phyloP scores from a whole-genome alignment of 1,140 invertebrate species.

The Alviniconcha marisindica region DNA sequence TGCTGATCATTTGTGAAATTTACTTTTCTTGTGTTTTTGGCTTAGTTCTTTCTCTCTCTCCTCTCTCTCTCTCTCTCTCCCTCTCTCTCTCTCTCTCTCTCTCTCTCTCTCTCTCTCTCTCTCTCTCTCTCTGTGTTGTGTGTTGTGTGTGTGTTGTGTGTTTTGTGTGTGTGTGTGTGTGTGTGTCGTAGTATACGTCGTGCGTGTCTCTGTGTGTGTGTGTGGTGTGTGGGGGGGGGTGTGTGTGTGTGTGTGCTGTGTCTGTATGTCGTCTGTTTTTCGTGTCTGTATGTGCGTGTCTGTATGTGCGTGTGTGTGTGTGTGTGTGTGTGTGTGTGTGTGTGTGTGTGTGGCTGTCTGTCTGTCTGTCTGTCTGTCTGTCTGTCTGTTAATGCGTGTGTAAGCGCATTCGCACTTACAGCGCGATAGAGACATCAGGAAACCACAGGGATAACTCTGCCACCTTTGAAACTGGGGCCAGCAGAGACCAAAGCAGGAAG shows the following conservation, averaged over 20 bases:
- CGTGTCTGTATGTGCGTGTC: neutral
- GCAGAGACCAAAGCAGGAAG: no score
- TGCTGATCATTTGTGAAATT: no score
- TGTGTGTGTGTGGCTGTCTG: neutral
- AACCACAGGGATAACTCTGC: no score
- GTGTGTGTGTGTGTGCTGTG: no score
- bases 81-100: conserved; percentile 29
- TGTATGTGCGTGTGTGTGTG: neutral
- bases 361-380: neutral
- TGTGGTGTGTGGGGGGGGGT: no score
- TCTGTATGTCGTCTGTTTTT: neutral
- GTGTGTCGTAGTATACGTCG: neutral
- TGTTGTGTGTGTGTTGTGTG: no score
- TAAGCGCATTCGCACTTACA: no score
- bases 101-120: conserved; percentile 38
- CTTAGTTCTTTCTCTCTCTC: neutral
- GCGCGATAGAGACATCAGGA: no score
- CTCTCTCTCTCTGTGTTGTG: conserved; percentile 11
- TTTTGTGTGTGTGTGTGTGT: no score
- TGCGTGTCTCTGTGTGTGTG: neutral
- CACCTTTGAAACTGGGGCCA: no score
- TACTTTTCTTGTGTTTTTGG: no score
- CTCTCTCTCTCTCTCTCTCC: conserved; percentile 16
- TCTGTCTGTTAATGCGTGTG: no score
- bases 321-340: neutral